These are phyloP conservation scores for Temnothorax longispinosus DNA, from an alignment of 1,140 invertebrate genomes.

Conservation along the genomic window DNA sequence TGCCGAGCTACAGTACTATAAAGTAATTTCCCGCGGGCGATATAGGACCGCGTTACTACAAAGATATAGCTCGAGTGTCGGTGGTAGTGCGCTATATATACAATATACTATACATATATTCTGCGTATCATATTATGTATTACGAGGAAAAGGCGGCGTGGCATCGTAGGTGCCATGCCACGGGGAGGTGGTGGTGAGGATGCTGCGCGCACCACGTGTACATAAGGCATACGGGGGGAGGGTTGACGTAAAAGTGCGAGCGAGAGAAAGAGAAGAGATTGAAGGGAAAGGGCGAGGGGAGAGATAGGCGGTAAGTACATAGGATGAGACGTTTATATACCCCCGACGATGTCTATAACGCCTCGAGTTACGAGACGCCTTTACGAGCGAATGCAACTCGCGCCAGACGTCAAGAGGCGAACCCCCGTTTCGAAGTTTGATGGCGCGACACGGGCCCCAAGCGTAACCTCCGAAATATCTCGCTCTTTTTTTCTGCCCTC, in stretches of 20 bases:
- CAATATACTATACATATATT: neutral
- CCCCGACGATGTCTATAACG: slow-evolving; percentile 86
- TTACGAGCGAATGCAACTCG: slow-evolving; percentile 85
- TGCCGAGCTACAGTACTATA: slow-evolving; percentile 16
- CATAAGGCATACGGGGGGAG: slow-evolving; percentile 14
- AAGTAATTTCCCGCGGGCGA: slow-evolving; percentile 10
- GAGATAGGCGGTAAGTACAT: slow-evolving; percentile 81
- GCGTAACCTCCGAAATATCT: slow-evolving; percentile 78
- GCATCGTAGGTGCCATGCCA: neutral
- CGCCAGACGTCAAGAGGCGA: slow-evolving; percentile 83
- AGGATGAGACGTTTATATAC: slow-evolving; percentile 86
- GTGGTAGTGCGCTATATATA: slow-evolving; percentile 49
- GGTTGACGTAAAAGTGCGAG: neutral
- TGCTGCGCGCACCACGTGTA: slow-evolving; percentile 1
- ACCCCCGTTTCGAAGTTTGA: slow-evolving; percentile 77
- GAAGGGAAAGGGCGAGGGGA: slow-evolving; percentile 1
- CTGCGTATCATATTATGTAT: slow-evolving; percentile 30
- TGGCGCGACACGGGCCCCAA: slow-evolving; percentile 70
- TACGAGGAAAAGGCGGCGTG: slow-evolving; percentile 20
- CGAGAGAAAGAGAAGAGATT: neutral
- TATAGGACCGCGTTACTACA: slow-evolving; percentile 45
- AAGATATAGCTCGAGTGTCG: slow-evolving; percentile 46
- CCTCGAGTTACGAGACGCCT: slow-evolving; percentile 86
- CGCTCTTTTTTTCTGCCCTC: slow-evolving; percentile 14
- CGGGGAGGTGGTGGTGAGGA: neutral